Percentiles rank a stretch among this genome's conserved stretches.
These are phyloP conservation scores for Salpingus planirostris DNA, from an alignment of 2,888 invertebrate species.

Conservation along the genomic window DNA sequence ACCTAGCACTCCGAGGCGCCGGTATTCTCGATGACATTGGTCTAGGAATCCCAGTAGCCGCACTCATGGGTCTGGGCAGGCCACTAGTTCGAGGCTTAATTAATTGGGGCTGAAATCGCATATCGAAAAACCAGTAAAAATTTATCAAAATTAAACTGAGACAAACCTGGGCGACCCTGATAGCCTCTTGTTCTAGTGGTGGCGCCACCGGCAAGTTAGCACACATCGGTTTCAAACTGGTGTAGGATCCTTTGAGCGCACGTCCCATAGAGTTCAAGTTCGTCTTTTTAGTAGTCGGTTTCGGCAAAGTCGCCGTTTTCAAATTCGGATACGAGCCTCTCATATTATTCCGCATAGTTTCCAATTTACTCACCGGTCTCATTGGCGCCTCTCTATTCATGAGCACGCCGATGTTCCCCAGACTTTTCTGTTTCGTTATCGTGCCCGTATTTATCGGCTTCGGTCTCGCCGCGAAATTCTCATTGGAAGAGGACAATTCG, in stretches of 20 bases:
- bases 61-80: slow-evolving; percentile 36
- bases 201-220: slow-evolving; percentile 31
- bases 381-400: slow-evolving; percentile 2
- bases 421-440: slow-evolving; percentile 8
- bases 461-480: slow-evolving; percentile 26
- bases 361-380: slow-evolving; percentile 6
- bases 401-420: slow-evolving; percentile 3
- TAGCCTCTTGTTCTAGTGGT: slow-evolving; percentile 23
- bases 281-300: slow-evolving; percentile 16
- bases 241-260: slow-evolving; percentile 34
- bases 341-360: slow-evolving; percentile 10
- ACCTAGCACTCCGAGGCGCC: slow-evolving; percentile 28
- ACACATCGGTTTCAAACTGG: slow-evolving; percentile 33
- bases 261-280: slow-evolving; percentile 29
- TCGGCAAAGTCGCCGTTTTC: slow-evolving; percentile 1
- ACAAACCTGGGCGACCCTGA: too few species aligned
- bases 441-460: slow-evolving; percentile 17
- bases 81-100: slow-evolving; percentile 27
- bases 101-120: too few species aligned
- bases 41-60: slow-evolving; percentile 33
- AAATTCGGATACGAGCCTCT: slow-evolving; percentile 12
- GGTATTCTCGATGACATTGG: slow-evolving; percentile 37
- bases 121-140: too few species aligned
- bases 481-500: slow-evolving; percentile 33
- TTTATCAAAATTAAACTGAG: too few species aligned